Percentiles rank a stretch among this genome's conserved stretches.
These are phyloP conservation scores for Nothocercus julius DNA, from an alignment of 2,113 vertebrate genomes.

Conservation along the genomic window DNA sequence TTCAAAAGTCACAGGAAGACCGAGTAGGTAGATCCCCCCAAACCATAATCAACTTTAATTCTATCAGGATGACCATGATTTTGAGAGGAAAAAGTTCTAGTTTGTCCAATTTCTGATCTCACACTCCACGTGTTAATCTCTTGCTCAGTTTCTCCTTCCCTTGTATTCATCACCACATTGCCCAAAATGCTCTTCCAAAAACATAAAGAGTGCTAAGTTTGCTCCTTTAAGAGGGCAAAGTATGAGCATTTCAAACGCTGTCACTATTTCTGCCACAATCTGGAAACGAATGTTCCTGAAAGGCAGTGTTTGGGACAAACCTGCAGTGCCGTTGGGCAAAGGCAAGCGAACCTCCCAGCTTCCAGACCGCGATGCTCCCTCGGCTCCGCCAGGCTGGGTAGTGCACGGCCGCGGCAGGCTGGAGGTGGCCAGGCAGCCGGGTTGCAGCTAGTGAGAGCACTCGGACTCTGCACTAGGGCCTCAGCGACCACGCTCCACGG, in stretches of 20 bases:
- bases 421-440: not conserved
- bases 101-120: not conserved
- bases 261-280: not conserved
- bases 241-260: not conserved
- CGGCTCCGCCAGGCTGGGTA: not conserved
- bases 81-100: not conserved
- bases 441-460: not conserved
- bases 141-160: not conserved
- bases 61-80: not conserved
- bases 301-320: not conserved
- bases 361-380: not conserved
- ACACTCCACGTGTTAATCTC: not conserved
- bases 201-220: not conserved
- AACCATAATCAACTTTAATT: not conserved
- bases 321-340: not conserved
- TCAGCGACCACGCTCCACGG: not conserved
- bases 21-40: not conserved
- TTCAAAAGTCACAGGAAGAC: not conserved
- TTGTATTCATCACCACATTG: fast-evolving
- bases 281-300: not conserved
- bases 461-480: not conserved
- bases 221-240: not conserved
- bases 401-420: not conserved
- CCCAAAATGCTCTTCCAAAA: not conserved
- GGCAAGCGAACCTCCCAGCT: not conserved